phyloP scores from a whole-genome alignment of 92 coral and sea anemone genomes.

The Phymanthus crucifer region DNA sequence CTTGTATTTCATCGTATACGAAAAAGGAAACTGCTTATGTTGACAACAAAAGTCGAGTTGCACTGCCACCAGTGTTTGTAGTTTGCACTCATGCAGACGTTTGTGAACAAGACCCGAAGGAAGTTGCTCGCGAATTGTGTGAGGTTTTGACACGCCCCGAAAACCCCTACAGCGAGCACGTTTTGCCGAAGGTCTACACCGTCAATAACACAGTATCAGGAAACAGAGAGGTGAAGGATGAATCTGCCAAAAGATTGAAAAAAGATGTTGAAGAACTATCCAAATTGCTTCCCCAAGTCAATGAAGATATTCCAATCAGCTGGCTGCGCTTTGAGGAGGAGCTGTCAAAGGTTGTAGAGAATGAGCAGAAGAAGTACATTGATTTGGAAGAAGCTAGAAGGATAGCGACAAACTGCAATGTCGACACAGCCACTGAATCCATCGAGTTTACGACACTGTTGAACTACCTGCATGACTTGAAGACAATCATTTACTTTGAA shows the following conservation, averaged over 20 bases:
- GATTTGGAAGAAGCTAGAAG: constrained; percentile 7
- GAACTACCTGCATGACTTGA: constrained; percentile 52
- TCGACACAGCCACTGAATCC: neutral
- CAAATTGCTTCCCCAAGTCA: constrained; percentile 9
- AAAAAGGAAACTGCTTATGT: neutral
- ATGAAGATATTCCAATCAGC: constrained; percentile 31
- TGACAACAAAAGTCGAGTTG: neutral
- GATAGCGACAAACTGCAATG: constrained; percentile 20
- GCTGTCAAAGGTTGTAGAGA: neutral
- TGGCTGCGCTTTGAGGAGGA: constrained; percentile 43
- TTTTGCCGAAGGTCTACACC: constrained; percentile 22
- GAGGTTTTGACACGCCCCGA: neutral
- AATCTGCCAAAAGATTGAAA: neutral
- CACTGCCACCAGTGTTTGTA: constrained; percentile 16
- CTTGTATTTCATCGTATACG: constrained; percentile 40
- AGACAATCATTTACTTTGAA: constrained; percentile 48
- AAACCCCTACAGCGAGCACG: constrained; percentile 17
- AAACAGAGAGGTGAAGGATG: constrained; percentile 15
- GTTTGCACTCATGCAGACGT: constrained; percentile 64
- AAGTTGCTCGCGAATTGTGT: constrained; percentile 8
- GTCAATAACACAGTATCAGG: constrained; percentile 57
- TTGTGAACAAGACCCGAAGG: constrained; percentile 16
- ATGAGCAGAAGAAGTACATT: constrained; percentile 8
- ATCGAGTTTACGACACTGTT: constrained; percentile 33
- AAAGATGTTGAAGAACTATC: neutral